Evolutionary conservation across 1,140 invertebrate species (phyloP), one percentile per base, ranked within the genome.

Genomic region (Mactra quadrangularis): DNA sequence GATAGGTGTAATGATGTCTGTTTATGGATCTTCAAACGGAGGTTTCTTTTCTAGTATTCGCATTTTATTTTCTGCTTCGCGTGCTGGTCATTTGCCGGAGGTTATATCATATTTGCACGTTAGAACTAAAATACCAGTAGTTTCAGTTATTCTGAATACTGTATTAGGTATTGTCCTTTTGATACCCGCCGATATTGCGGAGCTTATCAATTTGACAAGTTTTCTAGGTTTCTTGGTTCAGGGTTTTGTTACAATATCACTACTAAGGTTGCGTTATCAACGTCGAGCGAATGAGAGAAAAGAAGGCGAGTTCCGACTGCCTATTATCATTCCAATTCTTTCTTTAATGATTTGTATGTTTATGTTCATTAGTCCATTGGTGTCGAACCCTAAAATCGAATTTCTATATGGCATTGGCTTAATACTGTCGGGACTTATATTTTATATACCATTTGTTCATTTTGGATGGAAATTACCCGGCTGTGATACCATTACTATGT

Each of bases 1-100:
- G 3, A 59, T 76, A 3, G 45, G 72, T 38, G 72, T 76, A 1
- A 72, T 72, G 7, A 35, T 45, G 15, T 72, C 70, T n/a, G 70
- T 72, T 19, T 47, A 57, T 45, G 72, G 72, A 3, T n/a, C 72
- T 7, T 76, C 57, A 15, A 76, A 60, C 27, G 72, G 72, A 11
- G 57, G 72, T 15, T 59, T 76, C 45, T 76, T 76, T 55, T 60
- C 41, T n/a, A 33, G 57, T 22, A 22, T 50, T 7, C 33, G 72
- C 45, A 55, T 76, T 3, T 35, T 22, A 17, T 76, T 76, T 47
- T 52, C 72, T 29, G 72, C 72, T 38, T 53, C 72, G 50, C 72
- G 72, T 35, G 72, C 72, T n/a, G 72, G 72, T 60, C 72, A 76
- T 33, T 62, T 76, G 45, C 72, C 72, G 33, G 72, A 76, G 47